Evolutionary conservation across 2,888 invertebrate species (phyloP), one percentile per base, ranked within the genome.

Genomic region (Drosophila ezoana): DNA sequence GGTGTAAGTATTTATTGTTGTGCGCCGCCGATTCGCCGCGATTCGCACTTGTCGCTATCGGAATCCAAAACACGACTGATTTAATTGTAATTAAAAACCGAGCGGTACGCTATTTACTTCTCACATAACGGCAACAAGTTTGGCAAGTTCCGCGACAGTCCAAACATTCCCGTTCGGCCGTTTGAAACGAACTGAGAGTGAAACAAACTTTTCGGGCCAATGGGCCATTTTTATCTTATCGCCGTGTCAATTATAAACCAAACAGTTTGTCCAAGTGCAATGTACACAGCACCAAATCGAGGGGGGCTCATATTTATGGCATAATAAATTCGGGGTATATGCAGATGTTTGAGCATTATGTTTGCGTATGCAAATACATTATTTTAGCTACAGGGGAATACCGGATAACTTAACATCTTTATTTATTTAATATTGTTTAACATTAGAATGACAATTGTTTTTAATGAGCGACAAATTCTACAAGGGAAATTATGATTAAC

Each of bases 171-270:
- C 14, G 41, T 37, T 47, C 38, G 56, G 38, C 23, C 61, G 72
- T 63, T 66, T 57, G 76, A 81, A 73, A 69, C 84, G 41, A 63
- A 86, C 75, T 86, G 81, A 68, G 51, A 75, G 13, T 66, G 76
- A 64, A 84, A 81, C 76, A 73, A 65, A 68, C 41, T 56, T 65
- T 48, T 67, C 23, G 5, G 49, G 44, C 38, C 23, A 23, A 23
- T 23, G 74, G 62, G 47, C 64, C 60, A 53, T 45, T 68, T 58
- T 82, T 84, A 82, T 82, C 87, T 82, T 78, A 82, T 82, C 82
- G 66, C 58, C 52, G 54, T 69, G 60, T 69, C 75, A 87, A 71
- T 65, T 75, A 62, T 68, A 71, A 72, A 68, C 61, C 59, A 65
- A 61, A 76, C 43, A 57, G 45, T 65, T 56, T 13, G 44, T 47